Base-by-base conservation (phyloP, 2,888 invertebrate species). In the Orchestes rusci region DNA sequence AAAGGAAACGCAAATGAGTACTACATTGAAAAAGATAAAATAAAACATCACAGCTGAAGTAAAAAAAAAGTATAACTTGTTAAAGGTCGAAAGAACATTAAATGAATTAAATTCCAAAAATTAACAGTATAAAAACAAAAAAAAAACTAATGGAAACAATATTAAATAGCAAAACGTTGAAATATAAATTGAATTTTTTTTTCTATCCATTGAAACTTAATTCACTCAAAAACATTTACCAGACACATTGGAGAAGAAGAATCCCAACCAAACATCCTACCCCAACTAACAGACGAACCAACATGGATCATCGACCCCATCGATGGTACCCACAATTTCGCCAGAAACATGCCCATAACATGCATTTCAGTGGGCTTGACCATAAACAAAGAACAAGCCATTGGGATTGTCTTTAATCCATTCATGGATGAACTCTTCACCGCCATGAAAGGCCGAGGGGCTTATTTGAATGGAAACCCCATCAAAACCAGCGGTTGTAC, bases 231-330 rank as follows among this genome's bases (percentile, higher is more conserved):
- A 2, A 17, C 27, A 2, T 16, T 4, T 18, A 32, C 38, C 53
- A 84, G 84, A 61, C 86, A 88, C 62, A 86, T 92, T 54, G 88
- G 82, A 3, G 90, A 92, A 63, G 23, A 23, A 23, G 90, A 91
- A 65, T 71, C 73, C 23, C 60, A 66, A 4, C 61, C 68, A 3
- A 58, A 64, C 19, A 61, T 66, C 18, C 71, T 72, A 36, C 73
- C 76, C 33, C 70, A 74, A 43, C 69, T 85, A 50, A 86, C 84
- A 1, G 75, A 85, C 59, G 76, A 74, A 10, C 88, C 89, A 16
- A 91, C 89, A 1, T 87, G 86, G 85, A 79, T 88, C 41, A 81
- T 87, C 47, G 85, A 91, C 68, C 90, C 90, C 4, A 83, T 91
- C 37, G 90, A 92, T 69, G 90, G 91, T n/a, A 91, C 90, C 1